Evolutionary conservation across 2,888 invertebrate species (phyloP).

Genomic region (Xylophagus ater): DNA sequence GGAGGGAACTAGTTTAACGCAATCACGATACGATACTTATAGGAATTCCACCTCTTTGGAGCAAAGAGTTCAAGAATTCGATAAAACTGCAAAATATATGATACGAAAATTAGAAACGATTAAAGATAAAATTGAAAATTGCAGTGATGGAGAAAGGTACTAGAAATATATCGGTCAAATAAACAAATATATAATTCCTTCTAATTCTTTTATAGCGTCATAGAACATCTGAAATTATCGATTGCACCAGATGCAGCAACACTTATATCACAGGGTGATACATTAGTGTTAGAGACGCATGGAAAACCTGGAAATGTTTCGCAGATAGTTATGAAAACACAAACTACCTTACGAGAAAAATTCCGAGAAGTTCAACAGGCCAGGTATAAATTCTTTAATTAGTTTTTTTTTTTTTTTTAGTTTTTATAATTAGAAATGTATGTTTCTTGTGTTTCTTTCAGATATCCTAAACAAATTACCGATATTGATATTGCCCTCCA

Average conservation of each 20-base stretch:
- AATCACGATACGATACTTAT: constrained; percentile 24
- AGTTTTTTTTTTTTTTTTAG: too few species aligned
- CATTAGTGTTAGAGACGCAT: constrained; percentile 59
- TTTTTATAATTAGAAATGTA: neutral
- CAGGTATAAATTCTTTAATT: constrained; percentile 27
- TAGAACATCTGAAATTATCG: constrained; percentile 34
- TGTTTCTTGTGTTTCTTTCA: constrained; percentile 4
- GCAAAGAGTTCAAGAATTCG: constrained; percentile 35
- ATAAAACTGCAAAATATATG: constrained; percentile 36
- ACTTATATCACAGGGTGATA: constrained; percentile 66
- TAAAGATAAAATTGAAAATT: constrained; percentile 32
- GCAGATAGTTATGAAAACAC: constrained; percentile 35
- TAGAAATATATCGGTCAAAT: neutral
- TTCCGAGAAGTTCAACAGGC: constrained; percentile 38
- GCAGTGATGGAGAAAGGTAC: constrained; percentile 31
- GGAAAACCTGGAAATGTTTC: constrained; percentile 35
- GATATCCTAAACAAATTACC: constrained; percentile 10
- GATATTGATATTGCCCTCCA: constrained; percentile 1
- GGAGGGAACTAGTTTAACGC: constrained; percentile 17
- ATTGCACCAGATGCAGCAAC: constrained; percentile 67
- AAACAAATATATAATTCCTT: constrained; percentile 1
- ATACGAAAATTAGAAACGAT: constrained; percentile 34
- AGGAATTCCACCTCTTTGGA: constrained; percentile 27
- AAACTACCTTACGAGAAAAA: constrained; percentile 35
- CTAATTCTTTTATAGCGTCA: constrained; percentile 21